Conservation (phyloP, 2,888 invertebrate species). For the Kryphioiulus occultus region DNA sequence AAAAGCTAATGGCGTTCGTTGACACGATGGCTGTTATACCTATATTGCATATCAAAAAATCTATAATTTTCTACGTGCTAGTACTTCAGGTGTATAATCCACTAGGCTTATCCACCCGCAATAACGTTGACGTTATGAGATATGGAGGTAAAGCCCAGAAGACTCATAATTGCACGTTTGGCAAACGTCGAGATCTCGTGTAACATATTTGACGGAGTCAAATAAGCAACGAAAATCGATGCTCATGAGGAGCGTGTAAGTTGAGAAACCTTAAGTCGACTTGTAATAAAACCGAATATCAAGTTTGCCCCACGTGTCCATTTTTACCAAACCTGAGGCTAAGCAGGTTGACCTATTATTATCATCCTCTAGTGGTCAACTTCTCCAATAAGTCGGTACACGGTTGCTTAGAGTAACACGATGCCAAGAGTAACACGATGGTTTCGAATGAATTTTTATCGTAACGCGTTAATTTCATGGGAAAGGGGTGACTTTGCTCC, state of each 20-base stretch:
- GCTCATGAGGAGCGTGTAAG: not conserved
- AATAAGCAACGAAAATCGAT: not conserved
- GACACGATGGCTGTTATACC: not conserved
- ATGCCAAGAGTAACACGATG: too few species aligned
- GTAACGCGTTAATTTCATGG: too few species aligned
- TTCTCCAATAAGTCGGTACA: too few species aligned
- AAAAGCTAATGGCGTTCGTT: not conserved
- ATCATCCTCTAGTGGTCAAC: too few species aligned
- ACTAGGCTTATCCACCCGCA: slow-evolving; percentile 1
- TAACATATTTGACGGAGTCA: not conserved
- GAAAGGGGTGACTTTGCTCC: too few species aligned
- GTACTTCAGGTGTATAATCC: slow-evolving; percentile 23
- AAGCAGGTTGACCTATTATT: not conserved
- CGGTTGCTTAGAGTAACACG: too few species aligned
- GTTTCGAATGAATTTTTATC: too few species aligned
- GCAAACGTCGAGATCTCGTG: not conserved
- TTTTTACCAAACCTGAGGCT: not conserved
- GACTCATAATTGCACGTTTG: not conserved
- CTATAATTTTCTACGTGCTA: not conserved
- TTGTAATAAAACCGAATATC: not conserved
- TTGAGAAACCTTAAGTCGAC: not conserved
- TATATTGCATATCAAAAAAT: not conserved
- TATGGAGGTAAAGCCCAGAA: not conserved
- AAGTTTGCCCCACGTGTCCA: not conserved
- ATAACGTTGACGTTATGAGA: not conserved